phyloP scores from a whole-genome alignment of 2,888 invertebrate species.

The Idaea biselata region DNA sequence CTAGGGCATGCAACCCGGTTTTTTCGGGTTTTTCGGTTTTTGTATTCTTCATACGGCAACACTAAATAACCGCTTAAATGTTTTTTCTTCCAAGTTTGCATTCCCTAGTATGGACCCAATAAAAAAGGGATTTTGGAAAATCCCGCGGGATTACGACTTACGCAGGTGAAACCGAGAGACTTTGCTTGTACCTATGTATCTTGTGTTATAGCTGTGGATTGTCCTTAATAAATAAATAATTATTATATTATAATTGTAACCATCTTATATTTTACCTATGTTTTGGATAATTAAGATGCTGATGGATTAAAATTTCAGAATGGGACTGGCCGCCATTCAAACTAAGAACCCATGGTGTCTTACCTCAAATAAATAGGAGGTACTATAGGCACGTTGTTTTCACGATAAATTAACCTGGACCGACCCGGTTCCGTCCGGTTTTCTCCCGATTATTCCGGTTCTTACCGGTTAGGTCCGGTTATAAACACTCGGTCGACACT shows the following conservation, averaged over 20 bases:
- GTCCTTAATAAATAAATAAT: no score
- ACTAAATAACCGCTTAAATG: no score
- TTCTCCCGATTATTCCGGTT: slow-evolving; percentile 11
- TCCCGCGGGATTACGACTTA: no score
- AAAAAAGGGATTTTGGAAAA: no score
- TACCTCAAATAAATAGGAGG: background rate
- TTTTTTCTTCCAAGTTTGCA: no score
- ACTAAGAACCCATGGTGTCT: background rate
- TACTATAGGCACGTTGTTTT: background rate
- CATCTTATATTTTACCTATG: background rate
- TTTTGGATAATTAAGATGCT: background rate
- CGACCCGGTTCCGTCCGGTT: slow-evolving; percentile 17
- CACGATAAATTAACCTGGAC: slow-evolving; percentile 12
- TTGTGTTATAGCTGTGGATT: no score
- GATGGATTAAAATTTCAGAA: background rate
- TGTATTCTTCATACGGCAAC: no score
- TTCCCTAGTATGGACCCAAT: no score
- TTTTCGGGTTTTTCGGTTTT: no score
- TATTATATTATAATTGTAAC: background rate
- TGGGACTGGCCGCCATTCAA: background rate
- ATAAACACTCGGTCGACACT: slow-evolving; percentile 70
- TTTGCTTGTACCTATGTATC: no score
- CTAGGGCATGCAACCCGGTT: no score
- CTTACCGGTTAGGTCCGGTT: slow-evolving; percentile 14
- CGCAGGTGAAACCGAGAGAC: no score